Percentiles rank a stretch among this genome's conserved stretches.
phyloP scores from a whole-genome alignment of 1,140 invertebrate genomes.

The Matsumurasca onukii region DNA sequence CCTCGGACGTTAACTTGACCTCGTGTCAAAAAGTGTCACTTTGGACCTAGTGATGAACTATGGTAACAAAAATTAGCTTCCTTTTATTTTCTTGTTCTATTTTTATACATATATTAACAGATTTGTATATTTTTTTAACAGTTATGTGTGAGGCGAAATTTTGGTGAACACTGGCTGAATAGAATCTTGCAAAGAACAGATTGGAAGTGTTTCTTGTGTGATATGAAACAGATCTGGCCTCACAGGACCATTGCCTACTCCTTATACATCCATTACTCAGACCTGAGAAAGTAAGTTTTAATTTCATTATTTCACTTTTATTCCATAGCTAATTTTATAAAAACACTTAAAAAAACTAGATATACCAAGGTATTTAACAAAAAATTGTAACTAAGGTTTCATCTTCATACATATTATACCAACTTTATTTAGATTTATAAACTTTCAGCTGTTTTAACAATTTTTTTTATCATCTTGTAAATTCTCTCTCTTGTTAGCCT shows the following conservation, averaged over 20 bases:
- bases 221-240: conserved; percentile 11
- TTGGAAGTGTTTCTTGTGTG: conserved; percentile 13
- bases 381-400: too few relatives aligned
- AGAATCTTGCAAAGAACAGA: not conserved
- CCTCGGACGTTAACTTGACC: too few relatives aligned
- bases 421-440: too few relatives aligned
- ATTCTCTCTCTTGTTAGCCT: too few relatives aligned
- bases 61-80: not conserved
- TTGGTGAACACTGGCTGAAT: not conserved
- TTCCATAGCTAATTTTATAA: too few relatives aligned
- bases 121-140: not conserved
- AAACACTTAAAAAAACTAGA: too few relatives aligned
- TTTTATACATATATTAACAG: not conserved
- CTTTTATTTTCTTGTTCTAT: not conserved
- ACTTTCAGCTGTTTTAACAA: too few relatives aligned
- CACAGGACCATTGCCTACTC: conserved; percentile 9
- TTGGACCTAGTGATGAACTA: not conserved
- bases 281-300: not conserved
- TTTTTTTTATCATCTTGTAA: too few relatives aligned
- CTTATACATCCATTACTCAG: not conserved
- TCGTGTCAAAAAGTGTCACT: not conserved
- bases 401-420: too few relatives aligned
- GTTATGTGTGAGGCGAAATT: not conserved
- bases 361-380: too few relatives aligned
- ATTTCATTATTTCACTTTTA: too few relatives aligned